Evolutionary conservation across 2,888 invertebrate genomes (phyloP).

Genomic region (Ceratothoa steindachneri): DNA sequence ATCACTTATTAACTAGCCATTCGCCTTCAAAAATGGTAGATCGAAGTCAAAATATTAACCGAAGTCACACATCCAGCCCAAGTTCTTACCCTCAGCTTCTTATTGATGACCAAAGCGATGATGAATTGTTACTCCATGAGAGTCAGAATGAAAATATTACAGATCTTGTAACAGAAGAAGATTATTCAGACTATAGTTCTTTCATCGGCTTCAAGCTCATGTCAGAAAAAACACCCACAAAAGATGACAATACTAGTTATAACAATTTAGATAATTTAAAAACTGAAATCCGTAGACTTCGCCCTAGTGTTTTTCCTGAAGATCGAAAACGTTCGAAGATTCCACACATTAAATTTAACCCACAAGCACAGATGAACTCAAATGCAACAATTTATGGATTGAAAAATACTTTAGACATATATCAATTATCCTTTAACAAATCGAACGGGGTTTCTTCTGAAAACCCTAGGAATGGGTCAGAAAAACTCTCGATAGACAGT

Average conservation of each 20-base stretch:
- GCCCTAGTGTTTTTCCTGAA: too few species aligned
- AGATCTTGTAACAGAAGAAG: neutral
- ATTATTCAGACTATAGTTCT: neutral
- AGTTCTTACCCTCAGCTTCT: neutral
- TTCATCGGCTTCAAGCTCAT: neutral
- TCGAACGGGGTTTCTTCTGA: too few species aligned
- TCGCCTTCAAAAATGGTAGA: neutral
- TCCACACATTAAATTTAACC: too few species aligned
- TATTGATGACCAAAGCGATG: neutral
- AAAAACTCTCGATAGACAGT: too few species aligned
- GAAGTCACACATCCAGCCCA: neutral
- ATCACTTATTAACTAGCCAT: too few species aligned
- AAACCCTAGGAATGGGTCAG: too few species aligned
- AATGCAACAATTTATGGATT: neutral
- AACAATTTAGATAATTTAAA: neutral
- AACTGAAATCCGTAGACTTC: too few species aligned
- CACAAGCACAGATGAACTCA: neutral
- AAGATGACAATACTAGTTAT: neutral
- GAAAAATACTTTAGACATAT: too few species aligned
- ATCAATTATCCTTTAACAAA: neutral
- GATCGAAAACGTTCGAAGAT: too few species aligned
- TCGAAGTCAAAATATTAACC: neutral
- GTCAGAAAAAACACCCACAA: neutral
- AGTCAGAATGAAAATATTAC: neutral
- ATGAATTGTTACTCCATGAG: neutral